These are phyloP conservation scores for Digitonthophagus gazella DNA, from an alignment of 2,888 invertebrate species.

Conservation along the genomic window DNA sequence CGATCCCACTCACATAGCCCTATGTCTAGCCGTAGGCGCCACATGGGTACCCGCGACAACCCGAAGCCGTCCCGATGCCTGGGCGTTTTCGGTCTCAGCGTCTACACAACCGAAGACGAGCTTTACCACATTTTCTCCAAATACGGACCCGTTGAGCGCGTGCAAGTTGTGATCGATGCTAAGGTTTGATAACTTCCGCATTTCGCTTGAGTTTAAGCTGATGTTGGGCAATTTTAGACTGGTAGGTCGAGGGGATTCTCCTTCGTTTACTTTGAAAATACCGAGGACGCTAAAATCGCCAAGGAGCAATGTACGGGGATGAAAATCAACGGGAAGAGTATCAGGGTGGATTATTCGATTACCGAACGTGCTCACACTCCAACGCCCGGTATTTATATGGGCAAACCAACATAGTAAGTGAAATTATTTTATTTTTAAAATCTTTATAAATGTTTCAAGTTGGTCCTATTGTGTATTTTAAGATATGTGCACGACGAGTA, in stretches of 20 bases:
- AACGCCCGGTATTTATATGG: slow-evolving; percentile 97
- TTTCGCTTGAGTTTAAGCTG: too few relatives aligned
- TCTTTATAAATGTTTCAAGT: slow-evolving; percentile 5
- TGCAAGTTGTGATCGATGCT: slow-evolving; percentile 93
- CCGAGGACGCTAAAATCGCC: slow-evolving; percentile 88
- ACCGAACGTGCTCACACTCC: slow-evolving; percentile 96
- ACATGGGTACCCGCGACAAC: slow-evolving; percentile 78
- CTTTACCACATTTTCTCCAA: slow-evolving; percentile 89
- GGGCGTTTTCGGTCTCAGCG: slow-evolving; percentile 92
- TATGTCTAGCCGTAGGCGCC: slow-evolving; percentile 77
- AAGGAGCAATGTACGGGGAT: slow-evolving; percentile 92
- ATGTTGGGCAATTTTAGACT: slow-evolving; percentile 62
- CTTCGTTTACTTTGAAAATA: slow-evolving; percentile 88
- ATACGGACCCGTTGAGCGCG: slow-evolving; percentile 88
- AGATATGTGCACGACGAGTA: background rate
- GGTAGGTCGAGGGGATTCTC: slow-evolving; percentile 94
- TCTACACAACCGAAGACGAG: slow-evolving; percentile 90
- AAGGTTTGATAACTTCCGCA: slow-evolving; percentile 61
- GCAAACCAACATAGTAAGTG: slow-evolving; percentile 79
- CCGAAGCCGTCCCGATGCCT: slow-evolving; percentile 87
- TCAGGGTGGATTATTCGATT: slow-evolving; percentile 94
- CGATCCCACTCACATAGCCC: slow-evolving; percentile 74
- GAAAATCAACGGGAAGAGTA: slow-evolving; percentile 90
- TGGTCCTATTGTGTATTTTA: background rate
- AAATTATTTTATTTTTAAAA: slow-evolving; percentile 9